These are phyloP conservation scores for Drosophila littoralis DNA, from an alignment of 1,140 invertebrate genomes.

Conservation along the genomic window DNA sequence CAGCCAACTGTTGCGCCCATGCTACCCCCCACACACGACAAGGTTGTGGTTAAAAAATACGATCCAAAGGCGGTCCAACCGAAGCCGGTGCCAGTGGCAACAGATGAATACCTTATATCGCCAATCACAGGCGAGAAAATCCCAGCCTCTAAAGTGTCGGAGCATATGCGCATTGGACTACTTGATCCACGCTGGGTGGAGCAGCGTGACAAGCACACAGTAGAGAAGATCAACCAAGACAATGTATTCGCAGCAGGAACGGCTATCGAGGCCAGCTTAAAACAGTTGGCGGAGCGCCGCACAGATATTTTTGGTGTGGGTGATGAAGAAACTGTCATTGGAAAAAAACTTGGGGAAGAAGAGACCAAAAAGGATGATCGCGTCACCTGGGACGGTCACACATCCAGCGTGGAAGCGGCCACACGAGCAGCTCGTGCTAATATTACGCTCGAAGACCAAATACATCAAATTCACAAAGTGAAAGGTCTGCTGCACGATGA, in stretches of 20 bases:
- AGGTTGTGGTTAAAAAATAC: conserved; percentile 98
- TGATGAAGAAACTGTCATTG: conserved; percentile 99
- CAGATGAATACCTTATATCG: conserved; percentile 97
- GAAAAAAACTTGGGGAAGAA: conserved; percentile 99
- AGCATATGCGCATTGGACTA: conserved; percentile 98
- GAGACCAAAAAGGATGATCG: conserved; percentile 94
- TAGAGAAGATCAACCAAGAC: conserved; percentile 86
- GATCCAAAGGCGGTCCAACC: conserved; percentile 93
- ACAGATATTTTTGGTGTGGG: conserved; percentile 99
- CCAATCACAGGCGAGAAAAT: conserved; percentile 99
- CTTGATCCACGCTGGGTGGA: conserved; percentile 99
- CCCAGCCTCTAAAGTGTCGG: conserved; percentile 97
- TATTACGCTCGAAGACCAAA: conserved; percentile 98
- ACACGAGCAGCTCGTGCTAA: conserved; percentile 96
- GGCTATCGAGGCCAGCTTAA: conserved; percentile 97
- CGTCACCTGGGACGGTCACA: conserved; percentile 99
- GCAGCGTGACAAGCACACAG: conserved; percentile 94
- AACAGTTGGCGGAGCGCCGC: conserved; percentile 98
- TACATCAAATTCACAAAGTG: conserved; percentile 98
- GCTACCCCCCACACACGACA: conserved; percentile 94
- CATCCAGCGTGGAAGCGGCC: conserved; percentile 95
- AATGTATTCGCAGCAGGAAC: conserved; percentile 91
- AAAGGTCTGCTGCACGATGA: conserved; percentile 97
- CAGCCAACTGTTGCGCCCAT: conserved; percentile 86
- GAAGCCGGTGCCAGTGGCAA: conserved; percentile 86